phyloP scores from a whole-genome alignment of 2,797 vertebrate species.

The Taenioides sp. region DNA sequence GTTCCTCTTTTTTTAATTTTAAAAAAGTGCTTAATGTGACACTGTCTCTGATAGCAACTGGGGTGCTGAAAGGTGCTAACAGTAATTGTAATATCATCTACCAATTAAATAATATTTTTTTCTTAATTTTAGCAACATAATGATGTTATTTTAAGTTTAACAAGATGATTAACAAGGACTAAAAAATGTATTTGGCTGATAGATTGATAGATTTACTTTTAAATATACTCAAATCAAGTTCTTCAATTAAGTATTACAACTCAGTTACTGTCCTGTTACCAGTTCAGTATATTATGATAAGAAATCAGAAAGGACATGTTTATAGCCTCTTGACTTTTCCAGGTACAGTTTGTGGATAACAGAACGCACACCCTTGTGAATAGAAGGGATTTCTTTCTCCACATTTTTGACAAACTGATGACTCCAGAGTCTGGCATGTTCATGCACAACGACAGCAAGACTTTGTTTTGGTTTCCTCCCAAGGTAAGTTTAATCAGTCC shows the following conservation, averaged over 20 bases:
- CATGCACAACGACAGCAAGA: slow-evolving; percentile 83
- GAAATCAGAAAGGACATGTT: background rate
- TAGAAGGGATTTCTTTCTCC: slow-evolving; percentile 88
- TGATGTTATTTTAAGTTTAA: too few relatives aligned
- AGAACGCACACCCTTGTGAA: slow-evolving; percentile 77
- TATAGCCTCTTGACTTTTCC: background rate
- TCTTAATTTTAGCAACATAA: too few relatives aligned
- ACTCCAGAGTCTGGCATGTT: slow-evolving; percentile 86
- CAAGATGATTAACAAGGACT: too few relatives aligned
- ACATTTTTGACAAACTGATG: slow-evolving; percentile 85
- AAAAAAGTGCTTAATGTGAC: too few relatives aligned
- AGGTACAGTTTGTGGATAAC: slow-evolving; percentile 74
- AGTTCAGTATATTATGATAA: too few relatives aligned
- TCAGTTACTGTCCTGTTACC: background rate
- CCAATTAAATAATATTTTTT: too few relatives aligned
- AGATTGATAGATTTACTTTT: too few relatives aligned
- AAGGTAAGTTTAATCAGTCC: slow-evolving; percentile 70
- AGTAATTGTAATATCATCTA: too few relatives aligned
- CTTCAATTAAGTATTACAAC: background rate
- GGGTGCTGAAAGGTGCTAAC: too few relatives aligned
- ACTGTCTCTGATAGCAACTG: too few relatives aligned
- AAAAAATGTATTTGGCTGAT: too few relatives aligned
- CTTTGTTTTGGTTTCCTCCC: slow-evolving; percentile 91
- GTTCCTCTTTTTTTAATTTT: too few relatives aligned
- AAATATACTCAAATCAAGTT: background rate